Base-by-base conservation (phyloP, 2,797 vertebrate species). In the Hypotaenidia philippensis region DNA sequence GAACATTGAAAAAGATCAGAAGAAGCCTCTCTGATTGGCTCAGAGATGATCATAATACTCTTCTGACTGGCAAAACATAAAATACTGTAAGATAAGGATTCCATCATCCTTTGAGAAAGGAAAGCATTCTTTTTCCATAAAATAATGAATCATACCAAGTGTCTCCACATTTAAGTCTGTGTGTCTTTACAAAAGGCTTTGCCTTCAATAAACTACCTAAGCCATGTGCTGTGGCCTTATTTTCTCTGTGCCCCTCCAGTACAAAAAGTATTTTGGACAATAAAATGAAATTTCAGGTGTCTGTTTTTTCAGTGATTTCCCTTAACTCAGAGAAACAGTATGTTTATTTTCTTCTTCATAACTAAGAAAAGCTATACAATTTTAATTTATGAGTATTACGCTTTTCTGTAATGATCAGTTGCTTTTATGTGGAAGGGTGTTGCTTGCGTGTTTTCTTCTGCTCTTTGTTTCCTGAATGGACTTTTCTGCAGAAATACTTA, bases 401-500 rank as follows among this genome's bases (percentile, higher is more conserved):
- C 61, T 90, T 95, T 89, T 23, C 31, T 92, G 36, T 91, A 29
- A 85, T n/a, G 10, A 21, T 31, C 29, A 25, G n/a, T 49, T 63
- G 6, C 1, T 82, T 79, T 91, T 93, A 11, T 7, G 61, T 45
- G 19, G 60, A 65, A 71, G 65, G 21, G 10, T 70, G 6, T 77
- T 78, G 32, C 25, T 12, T 40, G 10, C 47, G 36, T 21, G 15
- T 56, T 36, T 89, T 93, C 9, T 70, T 76, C 31, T 44, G 14
- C 7, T 79, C 9, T 84, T 82, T 82, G 29, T 83, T 87, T 87
- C 3, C 25, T 85, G 19, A 55, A 23, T 14, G 91, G 19, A 38
- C 16, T 77, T 86, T 74, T 66, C 50, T 71, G 60, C 27, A 72
- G 36, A 93, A 85, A 94, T 21, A 74, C 69, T 94, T 95, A 72